phyloP scores from a whole-genome alignment of 2,797 vertebrate species.

The Arctocebus calabarensis region DNA sequence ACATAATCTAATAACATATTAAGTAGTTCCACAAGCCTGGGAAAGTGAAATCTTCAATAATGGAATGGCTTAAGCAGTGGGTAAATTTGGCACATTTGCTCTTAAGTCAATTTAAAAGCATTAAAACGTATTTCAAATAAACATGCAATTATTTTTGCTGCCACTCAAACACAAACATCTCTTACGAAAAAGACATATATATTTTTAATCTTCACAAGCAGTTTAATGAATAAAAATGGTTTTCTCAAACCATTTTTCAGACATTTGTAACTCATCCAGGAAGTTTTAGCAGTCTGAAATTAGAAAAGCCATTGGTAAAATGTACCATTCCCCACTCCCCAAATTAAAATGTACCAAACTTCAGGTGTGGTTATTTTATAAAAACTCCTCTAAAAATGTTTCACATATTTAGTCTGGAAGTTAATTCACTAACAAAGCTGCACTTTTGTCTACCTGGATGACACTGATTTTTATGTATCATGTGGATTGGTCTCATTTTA shows the following conservation, averaged over 20 bases:
- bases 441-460: background rate
- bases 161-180: slow-evolving; percentile 66
- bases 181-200: slow-evolving; percentile 49
- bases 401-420: slow-evolving; percentile 16
- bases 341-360: slow-evolving; percentile 46
- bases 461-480: background rate
- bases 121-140: slow-evolving; percentile 78
- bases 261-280: slow-evolving; percentile 50
- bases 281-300: slow-evolving; percentile 50
- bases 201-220: slow-evolving; percentile 64
- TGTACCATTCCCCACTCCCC: background rate
- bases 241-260: slow-evolving; percentile 64
- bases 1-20: slow-evolving; percentile 35
- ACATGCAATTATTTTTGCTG: slow-evolving; percentile 73
- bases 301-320: slow-evolving; percentile 21
- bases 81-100: slow-evolving; percentile 57
- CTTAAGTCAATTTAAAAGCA: slow-evolving; percentile 74
- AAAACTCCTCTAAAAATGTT: slow-evolving; percentile 34
- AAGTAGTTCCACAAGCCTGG: slow-evolving; percentile 17
- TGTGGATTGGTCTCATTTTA: background rate
- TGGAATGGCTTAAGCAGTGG: slow-evolving; percentile 10
- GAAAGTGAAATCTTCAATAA: slow-evolving; percentile 54
- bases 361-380: background rate
- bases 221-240: slow-evolving; percentile 75
- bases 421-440: background rate